These are phyloP conservation scores for Gryllus longicercus DNA, from an alignment of 2,888 invertebrate genomes.

Conservation along the genomic window DNA sequence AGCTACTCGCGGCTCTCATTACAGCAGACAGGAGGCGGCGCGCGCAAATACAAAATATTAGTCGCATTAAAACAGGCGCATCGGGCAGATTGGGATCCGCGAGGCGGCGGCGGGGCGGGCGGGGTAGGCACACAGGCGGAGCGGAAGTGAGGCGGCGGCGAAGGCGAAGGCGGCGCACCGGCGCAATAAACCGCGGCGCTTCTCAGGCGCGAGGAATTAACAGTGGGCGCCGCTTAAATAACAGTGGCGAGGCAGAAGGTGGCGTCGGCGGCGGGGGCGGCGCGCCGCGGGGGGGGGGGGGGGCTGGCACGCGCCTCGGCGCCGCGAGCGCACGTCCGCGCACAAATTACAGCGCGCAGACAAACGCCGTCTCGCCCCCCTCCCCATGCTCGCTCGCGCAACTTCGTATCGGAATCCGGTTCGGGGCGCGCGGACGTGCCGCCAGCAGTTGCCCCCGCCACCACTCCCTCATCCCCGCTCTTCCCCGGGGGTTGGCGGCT, in stretches of 20 bases:
- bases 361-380: not conserved
- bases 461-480: too few relatives aligned
- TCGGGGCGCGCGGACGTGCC: not conserved
- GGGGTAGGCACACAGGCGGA: not conserved
- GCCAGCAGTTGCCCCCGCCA: not conserved
- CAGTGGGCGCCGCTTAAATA: not conserved
- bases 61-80: constrained; percentile 35
- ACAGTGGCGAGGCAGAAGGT: constrained; percentile 19
- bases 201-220: not conserved
- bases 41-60: constrained; percentile 36
- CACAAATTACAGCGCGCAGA: constrained; percentile 6
- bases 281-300: constrained; percentile 26
- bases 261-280: constrained; percentile 26
- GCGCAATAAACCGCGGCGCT: constrained; percentile 33
- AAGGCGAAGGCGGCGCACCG: constrained; percentile 27
- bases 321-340: not conserved
- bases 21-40: constrained; percentile 20
- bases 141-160: constrained; percentile 33
- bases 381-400: not conserved
- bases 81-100: constrained; percentile 34
- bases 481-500: not conserved
- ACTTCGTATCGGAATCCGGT: constrained; percentile 8
- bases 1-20: constrained; percentile 6
- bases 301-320: constrained; percentile 21
- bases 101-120: constrained; percentile 26